Percentiles rank a stretch among this genome's conserved stretches.
Conservation (phyloP, 2,113 vertebrate genomes). For the Microcebus jonahi region DNA sequence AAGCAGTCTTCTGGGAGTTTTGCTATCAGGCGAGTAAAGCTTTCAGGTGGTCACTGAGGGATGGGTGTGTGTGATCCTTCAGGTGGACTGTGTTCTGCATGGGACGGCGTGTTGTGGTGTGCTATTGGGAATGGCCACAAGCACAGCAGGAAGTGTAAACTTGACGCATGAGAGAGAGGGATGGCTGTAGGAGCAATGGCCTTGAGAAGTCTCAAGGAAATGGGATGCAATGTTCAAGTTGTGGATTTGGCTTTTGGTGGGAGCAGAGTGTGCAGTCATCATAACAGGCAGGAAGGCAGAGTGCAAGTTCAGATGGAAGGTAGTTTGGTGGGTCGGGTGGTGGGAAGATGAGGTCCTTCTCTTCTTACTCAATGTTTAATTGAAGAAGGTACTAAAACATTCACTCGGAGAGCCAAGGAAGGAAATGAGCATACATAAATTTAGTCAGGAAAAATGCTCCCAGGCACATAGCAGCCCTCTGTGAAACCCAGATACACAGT, state of each 20-base stretch:
- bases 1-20: background rate
- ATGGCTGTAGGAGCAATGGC: too few relatives aligned
- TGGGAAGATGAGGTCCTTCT: background rate
- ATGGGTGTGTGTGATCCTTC: background rate
- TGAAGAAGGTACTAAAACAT: slow-evolving; percentile 31
- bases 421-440: slow-evolving; percentile 58
- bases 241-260: background rate
- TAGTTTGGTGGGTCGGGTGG: background rate
- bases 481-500: slow-evolving; percentile 44
- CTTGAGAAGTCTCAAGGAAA: background rate
- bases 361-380: slow-evolving; percentile 51
- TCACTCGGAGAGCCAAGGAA: slow-evolving; percentile 35
- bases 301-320: background rate
- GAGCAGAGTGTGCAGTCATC: background rate
- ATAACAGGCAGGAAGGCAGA: background rate
- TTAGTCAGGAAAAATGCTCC: slow-evolving; percentile 45
- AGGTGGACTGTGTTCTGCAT: accelerated
- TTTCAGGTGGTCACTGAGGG: background rate
- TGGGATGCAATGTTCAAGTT: background rate
- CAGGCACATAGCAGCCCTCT: slow-evolving; percentile 34
- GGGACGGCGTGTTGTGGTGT: accelerated
- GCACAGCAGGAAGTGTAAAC: background rate
- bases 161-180: background rate
- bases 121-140: background rate
- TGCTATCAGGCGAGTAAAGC: background rate